A percentile compares a stretch with the other conserved stretches of the same genome.
Evolutionary conservation across 2,113 vertebrate genomes (phyloP).

Genomic region (Barnardius zonarius): DNA sequence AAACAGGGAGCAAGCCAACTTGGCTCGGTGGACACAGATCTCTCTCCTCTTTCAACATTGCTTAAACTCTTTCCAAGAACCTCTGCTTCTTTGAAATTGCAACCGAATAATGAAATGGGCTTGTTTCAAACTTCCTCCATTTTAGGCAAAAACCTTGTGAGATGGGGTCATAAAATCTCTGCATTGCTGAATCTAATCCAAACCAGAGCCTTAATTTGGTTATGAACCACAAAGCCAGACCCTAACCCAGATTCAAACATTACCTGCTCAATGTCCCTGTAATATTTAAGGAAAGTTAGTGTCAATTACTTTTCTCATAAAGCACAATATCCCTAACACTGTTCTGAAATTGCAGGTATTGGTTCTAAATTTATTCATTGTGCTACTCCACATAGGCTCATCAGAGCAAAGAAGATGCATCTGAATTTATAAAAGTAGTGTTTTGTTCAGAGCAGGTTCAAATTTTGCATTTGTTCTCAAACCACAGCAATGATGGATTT

Average conservation of each 20-base stretch:
- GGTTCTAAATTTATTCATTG: not conserved
- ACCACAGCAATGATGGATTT: not conserved
- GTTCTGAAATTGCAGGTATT: not conserved
- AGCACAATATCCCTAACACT: not conserved
- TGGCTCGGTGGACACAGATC: not conserved
- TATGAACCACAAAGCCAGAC: not conserved
- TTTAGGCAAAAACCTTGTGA: not conserved
- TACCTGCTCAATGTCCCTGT: not conserved
- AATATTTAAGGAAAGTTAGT: not conserved
- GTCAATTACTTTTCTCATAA: not conserved
- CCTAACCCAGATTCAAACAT: not conserved
- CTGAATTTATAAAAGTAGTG: not conserved
- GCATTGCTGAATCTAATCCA: not conserved
- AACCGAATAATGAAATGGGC: not conserved
- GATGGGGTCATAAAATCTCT: not conserved
- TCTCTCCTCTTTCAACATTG: not conserved
- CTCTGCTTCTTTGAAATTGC: not conserved
- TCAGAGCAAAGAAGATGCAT: not conserved
- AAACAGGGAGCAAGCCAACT: not conserved
- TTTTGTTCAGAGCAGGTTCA: not conserved
- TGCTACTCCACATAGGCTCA: not conserved
- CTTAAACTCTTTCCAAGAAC: not conserved
- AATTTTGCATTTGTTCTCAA: slow-evolving; percentile 22
- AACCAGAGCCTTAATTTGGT: not conserved
- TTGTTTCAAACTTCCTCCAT: not conserved